Percentiles rank a stretch among this genome's conserved stretches.
Conservation (phyloP, 2,888 invertebrate genomes). For the Ryuthela nishihirai region DNA sequence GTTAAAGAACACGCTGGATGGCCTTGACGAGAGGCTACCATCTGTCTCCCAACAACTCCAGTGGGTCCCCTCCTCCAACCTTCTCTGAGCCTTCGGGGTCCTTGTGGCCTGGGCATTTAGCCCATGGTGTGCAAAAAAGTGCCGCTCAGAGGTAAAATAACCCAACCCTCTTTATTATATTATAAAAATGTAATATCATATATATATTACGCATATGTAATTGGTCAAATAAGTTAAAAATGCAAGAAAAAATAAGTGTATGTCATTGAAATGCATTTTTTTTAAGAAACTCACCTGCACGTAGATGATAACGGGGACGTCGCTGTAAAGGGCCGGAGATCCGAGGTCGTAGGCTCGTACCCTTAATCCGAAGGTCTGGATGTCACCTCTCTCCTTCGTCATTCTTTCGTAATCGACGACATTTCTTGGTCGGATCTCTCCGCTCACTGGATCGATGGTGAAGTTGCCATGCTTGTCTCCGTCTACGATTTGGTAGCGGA, state of each 20-base stretch:
- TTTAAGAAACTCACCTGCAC: constrained; percentile 60
- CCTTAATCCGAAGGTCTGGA: constrained; percentile 62
- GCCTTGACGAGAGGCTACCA: too few relatives aligned
- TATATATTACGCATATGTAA: background rate
- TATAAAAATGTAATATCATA: too few relatives aligned
- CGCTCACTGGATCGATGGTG: constrained; percentile 70
- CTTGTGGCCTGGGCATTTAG: too few relatives aligned
- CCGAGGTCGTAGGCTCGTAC: constrained; percentile 77
- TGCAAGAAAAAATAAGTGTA: background rate
- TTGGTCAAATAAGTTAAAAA: background rate
- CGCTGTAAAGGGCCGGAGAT: constrained; percentile 67
- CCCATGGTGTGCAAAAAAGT: too few relatives aligned
- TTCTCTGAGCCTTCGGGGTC: too few relatives aligned
- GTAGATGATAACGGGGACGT: constrained; percentile 72
- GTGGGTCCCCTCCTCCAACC: too few relatives aligned
- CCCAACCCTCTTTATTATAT: too few relatives aligned
- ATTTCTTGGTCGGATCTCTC: constrained; percentile 64
- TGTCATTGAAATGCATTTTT: too few relatives aligned
- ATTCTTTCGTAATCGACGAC: constrained; percentile 79
- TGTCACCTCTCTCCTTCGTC: constrained; percentile 52
- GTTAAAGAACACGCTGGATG: too few relatives aligned
- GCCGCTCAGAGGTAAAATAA: too few relatives aligned
- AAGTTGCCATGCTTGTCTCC: constrained; percentile 76
- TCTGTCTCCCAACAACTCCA: too few relatives aligned
- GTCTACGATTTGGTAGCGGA: constrained; percentile 72